Percentiles rank a stretch among this genome's conserved stretches.
These are phyloP conservation scores for Passerina amoena DNA, from an alignment of 2,113 vertebrate species.

Conservation along the genomic window DNA sequence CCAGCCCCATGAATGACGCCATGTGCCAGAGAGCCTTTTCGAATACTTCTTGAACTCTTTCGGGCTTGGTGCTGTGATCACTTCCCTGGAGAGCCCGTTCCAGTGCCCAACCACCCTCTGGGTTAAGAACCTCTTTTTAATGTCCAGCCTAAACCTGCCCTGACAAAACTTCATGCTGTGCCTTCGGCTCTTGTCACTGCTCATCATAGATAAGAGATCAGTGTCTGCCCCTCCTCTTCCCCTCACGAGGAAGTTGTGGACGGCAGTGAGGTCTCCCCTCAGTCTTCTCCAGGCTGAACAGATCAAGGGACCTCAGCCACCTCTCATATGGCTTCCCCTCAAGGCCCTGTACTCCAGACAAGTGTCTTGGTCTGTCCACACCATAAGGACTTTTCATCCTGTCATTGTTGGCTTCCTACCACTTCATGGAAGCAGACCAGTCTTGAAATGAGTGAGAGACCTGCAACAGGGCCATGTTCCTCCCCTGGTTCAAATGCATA, in stretches of 20 bases:
- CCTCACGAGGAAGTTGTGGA: background rate
- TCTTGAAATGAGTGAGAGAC: background rate
- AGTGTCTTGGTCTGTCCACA: accelerated
- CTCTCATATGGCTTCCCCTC: background rate
- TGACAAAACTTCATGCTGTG: background rate
- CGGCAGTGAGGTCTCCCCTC: background rate
- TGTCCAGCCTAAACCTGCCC: background rate
- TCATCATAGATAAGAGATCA: background rate
- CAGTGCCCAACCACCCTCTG: accelerated
- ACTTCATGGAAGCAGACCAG: background rate
- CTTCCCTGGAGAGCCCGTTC: background rate
- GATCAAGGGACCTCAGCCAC: background rate
- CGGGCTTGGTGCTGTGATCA: background rate
- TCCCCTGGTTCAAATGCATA: background rate
- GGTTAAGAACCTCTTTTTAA: background rate
- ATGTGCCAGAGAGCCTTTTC: background rate
- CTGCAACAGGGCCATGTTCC: accelerated
- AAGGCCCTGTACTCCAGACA: background rate
- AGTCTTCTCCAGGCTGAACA: background rate
- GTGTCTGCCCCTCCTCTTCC: background rate
- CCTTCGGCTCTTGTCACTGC: background rate
- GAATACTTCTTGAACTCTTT: background rate
- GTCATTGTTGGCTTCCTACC: background rate
- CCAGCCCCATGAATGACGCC: background rate
- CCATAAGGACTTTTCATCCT: accelerated